These are phyloP conservation scores for Sebastes matsubarae DNA, from an alignment of 2,797 vertebrate genomes.

Conservation along the genomic window DNA sequence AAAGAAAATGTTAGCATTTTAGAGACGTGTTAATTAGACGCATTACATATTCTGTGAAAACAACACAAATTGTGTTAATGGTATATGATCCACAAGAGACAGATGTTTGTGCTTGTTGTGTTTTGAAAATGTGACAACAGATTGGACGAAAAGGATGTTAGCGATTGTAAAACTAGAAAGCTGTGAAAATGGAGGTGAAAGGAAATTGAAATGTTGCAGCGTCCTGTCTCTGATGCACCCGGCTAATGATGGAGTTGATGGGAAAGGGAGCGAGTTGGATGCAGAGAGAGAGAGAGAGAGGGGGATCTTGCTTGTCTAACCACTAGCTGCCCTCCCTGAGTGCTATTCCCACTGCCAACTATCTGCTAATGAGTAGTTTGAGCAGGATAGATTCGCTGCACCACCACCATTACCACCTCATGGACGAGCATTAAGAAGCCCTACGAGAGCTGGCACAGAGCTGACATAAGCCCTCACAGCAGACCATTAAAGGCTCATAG, in stretches of 20 bases:
- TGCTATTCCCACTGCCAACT: slow-evolving; percentile 69
- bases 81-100: too few species aligned
- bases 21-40: too few species aligned
- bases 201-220: slow-evolving; percentile 49
- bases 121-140: too few species aligned
- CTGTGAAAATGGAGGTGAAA: slow-evolving; percentile 1
- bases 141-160: too few species aligned
- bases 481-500: slow-evolving; percentile 63
- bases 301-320: slow-evolving; percentile 53
- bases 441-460: slow-evolving; percentile 64
- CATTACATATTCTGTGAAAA: too few species aligned
- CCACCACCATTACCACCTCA: slow-evolving; percentile 68
- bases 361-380: slow-evolving; percentile 75
- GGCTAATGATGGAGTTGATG: slow-evolving; percentile 60
- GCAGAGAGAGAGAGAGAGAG: background rate
- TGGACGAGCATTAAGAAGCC: slow-evolving; percentile 63
- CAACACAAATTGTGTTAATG: too few species aligned
- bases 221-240: slow-evolving; percentile 51
- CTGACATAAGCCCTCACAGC: slow-evolving; percentile 69
- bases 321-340: slow-evolving; percentile 64
- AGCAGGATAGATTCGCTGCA: slow-evolving; percentile 68
- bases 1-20: too few species aligned
- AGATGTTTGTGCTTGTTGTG: too few species aligned
- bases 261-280: slow-evolving; percentile 38
- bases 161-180: background rate